Evolutionary conservation across 2,113 vertebrate genomes (phyloP).

Genomic region (Pomatorhinus ruficollis): DNA sequence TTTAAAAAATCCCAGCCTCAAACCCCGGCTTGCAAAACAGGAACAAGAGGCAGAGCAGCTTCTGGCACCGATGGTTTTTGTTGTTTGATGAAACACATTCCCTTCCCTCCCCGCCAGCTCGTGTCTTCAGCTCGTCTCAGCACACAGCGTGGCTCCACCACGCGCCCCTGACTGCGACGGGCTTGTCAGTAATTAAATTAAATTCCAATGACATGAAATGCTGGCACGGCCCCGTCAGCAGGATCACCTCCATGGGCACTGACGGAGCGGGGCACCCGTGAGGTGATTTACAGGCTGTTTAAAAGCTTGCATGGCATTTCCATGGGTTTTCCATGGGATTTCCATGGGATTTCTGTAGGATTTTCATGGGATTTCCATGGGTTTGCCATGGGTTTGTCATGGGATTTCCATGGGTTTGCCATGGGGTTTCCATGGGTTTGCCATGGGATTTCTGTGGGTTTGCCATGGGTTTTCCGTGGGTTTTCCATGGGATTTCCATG

Average conservation of each 20-base stretch:
- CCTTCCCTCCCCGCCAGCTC: background rate
- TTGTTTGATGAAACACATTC: background rate
- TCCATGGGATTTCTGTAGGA: too few species aligned
- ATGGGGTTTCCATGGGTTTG: background rate
- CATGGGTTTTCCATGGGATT: background rate
- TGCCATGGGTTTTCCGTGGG: background rate
- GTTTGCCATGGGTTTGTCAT: background rate
- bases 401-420: background rate
- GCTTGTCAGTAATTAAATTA: background rate
- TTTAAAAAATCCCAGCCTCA: background rate
- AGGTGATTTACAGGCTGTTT: background rate
- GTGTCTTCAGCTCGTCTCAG: background rate
- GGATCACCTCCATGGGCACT: fast-evolving
- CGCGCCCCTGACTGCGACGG: background rate
- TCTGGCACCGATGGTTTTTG: background rate
- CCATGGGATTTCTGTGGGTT: background rate
- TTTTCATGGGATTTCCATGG: background rate
- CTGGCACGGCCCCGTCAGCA: fast-evolving
- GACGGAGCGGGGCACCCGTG: fast-evolving
- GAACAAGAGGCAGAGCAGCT: background rate
- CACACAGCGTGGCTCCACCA: fast-evolving
- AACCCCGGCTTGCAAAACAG: background rate
- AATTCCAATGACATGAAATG: background rate
- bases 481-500: background rate
- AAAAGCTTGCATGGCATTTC: fast-evolving